A percentile compares a stretch with the other conserved stretches of the same genome.
Conservation (phyloP, 2,888 invertebrate species). For the Empis livida region DNA sequence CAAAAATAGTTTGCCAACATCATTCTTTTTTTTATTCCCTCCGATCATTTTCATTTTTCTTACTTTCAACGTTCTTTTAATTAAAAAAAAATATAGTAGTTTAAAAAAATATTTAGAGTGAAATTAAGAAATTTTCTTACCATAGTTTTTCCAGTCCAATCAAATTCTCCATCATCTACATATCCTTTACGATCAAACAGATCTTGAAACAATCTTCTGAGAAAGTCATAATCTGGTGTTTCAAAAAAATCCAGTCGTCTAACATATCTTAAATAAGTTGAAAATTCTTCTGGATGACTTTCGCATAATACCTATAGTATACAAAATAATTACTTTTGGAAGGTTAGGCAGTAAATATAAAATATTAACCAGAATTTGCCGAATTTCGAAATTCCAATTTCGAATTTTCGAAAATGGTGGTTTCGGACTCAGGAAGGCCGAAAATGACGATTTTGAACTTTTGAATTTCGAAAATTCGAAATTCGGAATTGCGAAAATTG, state of each 20-base stretch:
- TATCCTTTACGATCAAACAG: constrained; percentile 79
- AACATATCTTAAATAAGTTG: constrained; percentile 95
- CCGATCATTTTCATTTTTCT: neutral
- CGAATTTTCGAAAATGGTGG: too few species aligned
- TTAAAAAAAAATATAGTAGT: neutral
- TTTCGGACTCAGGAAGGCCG: too few species aligned
- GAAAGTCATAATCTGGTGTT: constrained; percentile 98
- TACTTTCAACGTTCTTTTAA: neutral
- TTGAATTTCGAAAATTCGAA: too few species aligned
- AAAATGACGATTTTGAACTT: too few species aligned
- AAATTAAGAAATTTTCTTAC: constrained; percentile 24
- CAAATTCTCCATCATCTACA: constrained; percentile 83
- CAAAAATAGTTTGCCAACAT: neutral
- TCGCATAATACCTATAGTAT: constrained; percentile 55
- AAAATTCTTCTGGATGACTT: constrained; percentile 90
- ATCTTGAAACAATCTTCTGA: constrained; percentile 88
- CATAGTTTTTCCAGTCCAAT: constrained; percentile 86
- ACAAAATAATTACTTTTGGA: constrained; percentile 1
- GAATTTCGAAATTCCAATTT: too few species aligned
- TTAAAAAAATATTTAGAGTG: neutral
- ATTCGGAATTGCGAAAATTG: too few species aligned
- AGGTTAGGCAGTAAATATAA: too few species aligned
- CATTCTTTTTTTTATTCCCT: neutral
- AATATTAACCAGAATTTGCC: too few species aligned
- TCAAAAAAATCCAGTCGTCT: constrained; percentile 97